phyloP scores from a whole-genome alignment of 2,797 vertebrate species.

The Poecilia gillii region DNA sequence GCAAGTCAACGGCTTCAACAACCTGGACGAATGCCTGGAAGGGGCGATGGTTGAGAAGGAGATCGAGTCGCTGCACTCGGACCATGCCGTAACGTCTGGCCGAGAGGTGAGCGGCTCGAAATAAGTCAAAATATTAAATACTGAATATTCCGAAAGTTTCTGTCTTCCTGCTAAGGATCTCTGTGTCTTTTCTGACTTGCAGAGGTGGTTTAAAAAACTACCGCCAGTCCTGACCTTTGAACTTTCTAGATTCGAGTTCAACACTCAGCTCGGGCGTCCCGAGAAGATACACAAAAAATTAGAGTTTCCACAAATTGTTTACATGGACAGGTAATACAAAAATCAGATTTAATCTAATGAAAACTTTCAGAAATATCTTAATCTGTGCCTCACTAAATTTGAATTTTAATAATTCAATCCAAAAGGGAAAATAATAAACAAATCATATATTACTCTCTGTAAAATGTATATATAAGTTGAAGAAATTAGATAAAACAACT shows the following conservation, averaged over 20 bases:
- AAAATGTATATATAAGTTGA: neutral
- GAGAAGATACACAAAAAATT: constrained; percentile 99
- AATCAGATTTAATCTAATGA: neutral
- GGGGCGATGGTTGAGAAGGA: constrained; percentile 95
- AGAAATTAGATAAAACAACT: neutral
- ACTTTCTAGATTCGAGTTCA: constrained; percentile 97
- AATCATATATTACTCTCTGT: neutral
- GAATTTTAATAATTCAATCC: neutral
- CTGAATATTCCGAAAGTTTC: neutral
- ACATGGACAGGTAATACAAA: constrained; percentile 93
- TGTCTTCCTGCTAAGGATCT: neutral
- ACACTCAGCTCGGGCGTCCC: constrained; percentile 94
- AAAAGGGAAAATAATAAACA: neutral
- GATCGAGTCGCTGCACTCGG: constrained; percentile 84
- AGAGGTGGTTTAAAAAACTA: constrained; percentile 97
- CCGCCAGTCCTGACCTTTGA: constrained; percentile 97
- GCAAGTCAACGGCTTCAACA: constrained; percentile 94
- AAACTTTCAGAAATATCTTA: neutral
- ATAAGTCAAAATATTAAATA: neutral
- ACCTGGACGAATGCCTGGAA: constrained; percentile 94
- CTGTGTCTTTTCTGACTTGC: constrained; percentile 49
- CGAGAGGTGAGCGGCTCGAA: constrained; percentile 84
- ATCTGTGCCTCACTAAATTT: neutral
- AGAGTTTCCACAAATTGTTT: constrained; percentile 93
- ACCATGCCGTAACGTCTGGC: constrained; percentile 81